Evolutionary conservation across 1,140 invertebrate genomes (phyloP).

Genomic region (Drosophila obscura): DNA sequence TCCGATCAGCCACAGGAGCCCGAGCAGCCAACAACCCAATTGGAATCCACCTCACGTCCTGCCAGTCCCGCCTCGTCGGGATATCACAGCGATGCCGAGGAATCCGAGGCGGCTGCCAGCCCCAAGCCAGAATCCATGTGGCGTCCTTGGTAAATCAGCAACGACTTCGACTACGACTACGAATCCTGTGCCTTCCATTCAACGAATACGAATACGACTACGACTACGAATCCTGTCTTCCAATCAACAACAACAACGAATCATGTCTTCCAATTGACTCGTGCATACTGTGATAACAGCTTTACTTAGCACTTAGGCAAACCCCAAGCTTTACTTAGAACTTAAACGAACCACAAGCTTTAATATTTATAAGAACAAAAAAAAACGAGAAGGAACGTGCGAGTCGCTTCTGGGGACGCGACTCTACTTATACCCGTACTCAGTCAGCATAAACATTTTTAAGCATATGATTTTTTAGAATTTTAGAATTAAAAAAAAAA

Average conservation of each 20-base stretch:
- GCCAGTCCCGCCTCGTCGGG: conserved; percentile 77
- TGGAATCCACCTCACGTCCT: conserved; percentile 55
- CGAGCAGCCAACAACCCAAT: conserved; percentile 43
- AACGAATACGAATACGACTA: conserved; percentile 1
- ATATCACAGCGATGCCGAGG: conserved; percentile 76
- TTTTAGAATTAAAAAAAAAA: too few relatives aligned
- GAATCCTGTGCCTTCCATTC: conserved; percentile 26
- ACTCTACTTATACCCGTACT: too few relatives aligned
- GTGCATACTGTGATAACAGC: conserved; percentile 72
- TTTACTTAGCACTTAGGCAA: conserved; percentile 58
- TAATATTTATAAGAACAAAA: conserved; percentile 38
- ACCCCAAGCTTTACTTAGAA: conserved; percentile 8
- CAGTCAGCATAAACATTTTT: too few relatives aligned
- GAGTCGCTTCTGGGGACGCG: too few relatives aligned
- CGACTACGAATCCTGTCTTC: conserved; percentile 40
- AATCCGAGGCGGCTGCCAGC: conserved; percentile 72
- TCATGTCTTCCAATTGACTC: conserved; percentile 73
- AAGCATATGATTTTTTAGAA: too few relatives aligned
- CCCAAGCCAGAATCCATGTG: conserved; percentile 86
- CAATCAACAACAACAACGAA: conserved; percentile 48
- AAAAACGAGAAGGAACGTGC: too few relatives aligned
- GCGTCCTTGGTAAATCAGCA: conserved; percentile 87
- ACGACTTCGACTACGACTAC: conserved; percentile 18
- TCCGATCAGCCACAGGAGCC: conserved; percentile 51
- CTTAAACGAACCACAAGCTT: conserved; percentile 33